Percentiles rank a stretch among this genome's conserved stretches.
Conservation (phyloP, 2,888 invertebrate genomes). For the Enoplolaimus lenunculus region DNA sequence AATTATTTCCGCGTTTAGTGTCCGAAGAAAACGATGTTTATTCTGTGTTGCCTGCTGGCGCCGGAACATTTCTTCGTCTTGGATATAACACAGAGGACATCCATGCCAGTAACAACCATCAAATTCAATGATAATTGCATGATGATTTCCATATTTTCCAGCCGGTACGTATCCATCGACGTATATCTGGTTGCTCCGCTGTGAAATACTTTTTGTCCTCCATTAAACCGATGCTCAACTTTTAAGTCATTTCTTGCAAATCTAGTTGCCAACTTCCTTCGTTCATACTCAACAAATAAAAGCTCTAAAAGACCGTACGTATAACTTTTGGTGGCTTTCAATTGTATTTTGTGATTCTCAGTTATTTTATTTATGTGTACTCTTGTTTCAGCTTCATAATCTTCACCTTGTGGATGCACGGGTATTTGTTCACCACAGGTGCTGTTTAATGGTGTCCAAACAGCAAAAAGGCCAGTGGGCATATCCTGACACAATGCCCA, state of each 20-base stretch:
- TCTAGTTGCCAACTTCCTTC: background rate
- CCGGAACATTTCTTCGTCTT: too few relatives aligned
- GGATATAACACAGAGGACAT: too few relatives aligned
- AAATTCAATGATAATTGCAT: background rate
- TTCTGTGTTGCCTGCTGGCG: too few relatives aligned
- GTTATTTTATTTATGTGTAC: too few relatives aligned
- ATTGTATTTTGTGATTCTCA: background rate
- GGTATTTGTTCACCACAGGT: background rate
- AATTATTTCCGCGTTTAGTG: too few relatives aligned
- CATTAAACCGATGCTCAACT: background rate
- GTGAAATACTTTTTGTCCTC: background rate
- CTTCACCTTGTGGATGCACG: background rate
- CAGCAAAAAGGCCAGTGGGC: constrained; percentile 19
- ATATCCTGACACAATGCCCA: constrained; percentile 20
- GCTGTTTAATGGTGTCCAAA: background rate
- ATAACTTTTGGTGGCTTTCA: background rate
- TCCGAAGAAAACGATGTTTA: too few relatives aligned
- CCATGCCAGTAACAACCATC: constrained; percentile 11
- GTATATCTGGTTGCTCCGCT: background rate
- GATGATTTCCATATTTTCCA: background rate
- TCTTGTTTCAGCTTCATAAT: background rate
- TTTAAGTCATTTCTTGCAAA: background rate
- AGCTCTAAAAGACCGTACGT: background rate
- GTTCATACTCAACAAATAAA: background rate
- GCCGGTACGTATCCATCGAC: constrained; percentile 2